Evolutionary conservation across 2,797 vertebrate genomes (phyloP), one percentile per base, ranked within the genome.

Genomic region (Sebastes flavidus): DNA sequence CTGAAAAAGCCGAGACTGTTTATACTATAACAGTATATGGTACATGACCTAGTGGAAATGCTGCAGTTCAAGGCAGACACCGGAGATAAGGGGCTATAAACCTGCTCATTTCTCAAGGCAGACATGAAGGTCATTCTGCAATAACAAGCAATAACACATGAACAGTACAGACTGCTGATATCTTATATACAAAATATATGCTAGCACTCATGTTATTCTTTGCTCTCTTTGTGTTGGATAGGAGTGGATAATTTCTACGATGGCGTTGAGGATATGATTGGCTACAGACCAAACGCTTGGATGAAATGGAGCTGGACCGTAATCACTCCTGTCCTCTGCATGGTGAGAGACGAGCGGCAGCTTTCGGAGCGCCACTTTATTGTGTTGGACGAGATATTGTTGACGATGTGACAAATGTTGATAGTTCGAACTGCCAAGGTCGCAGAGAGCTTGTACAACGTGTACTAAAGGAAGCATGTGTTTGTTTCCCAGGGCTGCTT

Each of bases 221-320:
- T 55, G n/a, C 42, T 74, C 6, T 76, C n/a, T 72, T 76, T 83
- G 30, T 82, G 27, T 79, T 81, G 29, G 30, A 68, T 68, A 99
- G 98, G 98, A 92, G 97, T 96, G 93, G 95, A 96, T 90, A 98
- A 98, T 94, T 97, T 99, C 95, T 99, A 99, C 80, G 97, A 99
- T 79, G 97, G 95, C 88, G 96, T 99, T 90, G 98, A 99, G 93
- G 98, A 99, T 89, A 99, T 99, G 98, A 98, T 99, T 83, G 98
- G 98, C 94, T 99, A 99, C 93, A 97, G 97, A 96, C 98, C 98
- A 81, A 98, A 98, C 88, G 89, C 96, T 32, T 99, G 98, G 98
- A 99, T 99, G 98, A 99, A 99, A 91, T 99, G 97, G 97, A 98
- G 98, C 96, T 99, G 98, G 98, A 95, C 96, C 89, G 80, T 98